Evolutionary conservation across 2,888 invertebrate species (phyloP).

Genomic region (Sycophila texana): DNA sequence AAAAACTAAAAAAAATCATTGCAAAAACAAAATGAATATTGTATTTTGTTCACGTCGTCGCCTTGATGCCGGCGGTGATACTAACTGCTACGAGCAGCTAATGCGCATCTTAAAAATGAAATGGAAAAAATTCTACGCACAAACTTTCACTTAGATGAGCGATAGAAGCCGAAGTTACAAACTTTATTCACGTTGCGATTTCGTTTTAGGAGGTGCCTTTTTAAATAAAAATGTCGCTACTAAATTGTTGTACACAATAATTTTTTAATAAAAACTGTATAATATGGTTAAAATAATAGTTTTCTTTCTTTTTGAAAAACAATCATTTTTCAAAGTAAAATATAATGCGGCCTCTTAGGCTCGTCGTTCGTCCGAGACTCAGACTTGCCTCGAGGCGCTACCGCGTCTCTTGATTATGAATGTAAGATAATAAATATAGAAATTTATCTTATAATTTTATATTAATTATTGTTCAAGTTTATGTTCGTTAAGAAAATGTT

Average conservation of each 20-base stretch:
- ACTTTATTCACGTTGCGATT: background rate
- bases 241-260: background rate
- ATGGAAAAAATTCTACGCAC: background rate
- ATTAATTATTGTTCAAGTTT: no score
- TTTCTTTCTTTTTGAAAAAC: no score
- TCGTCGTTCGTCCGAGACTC: no score
- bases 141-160: constrained; percentile 25
- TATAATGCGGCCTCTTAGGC: no score
- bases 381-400: no score
- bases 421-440: no score
- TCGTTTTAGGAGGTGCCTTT: constrained; percentile 5
- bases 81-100: constrained; percentile 12
- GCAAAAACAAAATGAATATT: constrained; percentile 8
- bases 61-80: background rate
- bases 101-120: background rate
- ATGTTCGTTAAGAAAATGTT: background rate
- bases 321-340: no score
- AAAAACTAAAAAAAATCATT: constrained; percentile 2
- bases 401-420: no score
- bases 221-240: constrained; percentile 6
- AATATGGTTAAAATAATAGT: background rate
- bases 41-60: constrained; percentile 18
- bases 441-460: no score
- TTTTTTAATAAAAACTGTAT: constrained; percentile 1
- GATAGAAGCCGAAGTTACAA: constrained; percentile 9